A percentile compares a stretch with the other conserved stretches of the same genome.
These are phyloP conservation scores for Barypeithes pellucidus DNA, from an alignment of 2,888 invertebrate genomes.

Conservation along the genomic window DNA sequence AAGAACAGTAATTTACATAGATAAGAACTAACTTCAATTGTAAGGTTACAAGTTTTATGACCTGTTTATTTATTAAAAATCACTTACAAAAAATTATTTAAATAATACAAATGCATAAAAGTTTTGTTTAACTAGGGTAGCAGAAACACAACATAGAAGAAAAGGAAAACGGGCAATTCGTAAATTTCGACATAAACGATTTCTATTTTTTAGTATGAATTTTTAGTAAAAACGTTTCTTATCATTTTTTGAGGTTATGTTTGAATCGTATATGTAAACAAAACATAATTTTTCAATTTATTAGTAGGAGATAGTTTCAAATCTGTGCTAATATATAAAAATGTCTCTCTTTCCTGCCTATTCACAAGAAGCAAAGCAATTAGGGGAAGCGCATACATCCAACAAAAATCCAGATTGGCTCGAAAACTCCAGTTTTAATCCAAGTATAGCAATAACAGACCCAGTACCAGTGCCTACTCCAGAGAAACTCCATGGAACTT, in stretches of 20 bases:
- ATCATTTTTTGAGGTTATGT: background rate
- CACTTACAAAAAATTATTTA: conserved; percentile 1
- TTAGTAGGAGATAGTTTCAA: too few relatives aligned
- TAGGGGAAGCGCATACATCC: conserved; percentile 41
- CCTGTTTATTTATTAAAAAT: background rate
- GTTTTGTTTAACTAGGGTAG: background rate
- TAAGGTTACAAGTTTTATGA: conserved; percentile 10
- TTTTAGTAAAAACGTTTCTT: background rate
- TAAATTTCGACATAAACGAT: background rate
- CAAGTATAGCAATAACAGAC: conserved; percentile 56
- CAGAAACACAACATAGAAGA: background rate
- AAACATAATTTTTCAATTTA: too few relatives aligned
- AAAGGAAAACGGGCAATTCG: too few relatives aligned
- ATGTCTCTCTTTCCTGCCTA: conserved; percentile 73
- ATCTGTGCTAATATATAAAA: background rate
- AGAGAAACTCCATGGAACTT: background rate
- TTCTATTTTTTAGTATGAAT: background rate
- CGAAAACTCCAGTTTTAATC: conserved; percentile 70
- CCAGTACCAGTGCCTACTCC: background rate
- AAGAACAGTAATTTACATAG: background rate
- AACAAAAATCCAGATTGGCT: conserved; percentile 62
- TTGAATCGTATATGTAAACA: background rate
- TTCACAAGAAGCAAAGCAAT: conserved; percentile 59
- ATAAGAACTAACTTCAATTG: background rate
- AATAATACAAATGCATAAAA: conserved; percentile 6